phyloP scores from a whole-genome alignment of 2,113 vertebrate genomes.

The Nothocercus julius region DNA sequence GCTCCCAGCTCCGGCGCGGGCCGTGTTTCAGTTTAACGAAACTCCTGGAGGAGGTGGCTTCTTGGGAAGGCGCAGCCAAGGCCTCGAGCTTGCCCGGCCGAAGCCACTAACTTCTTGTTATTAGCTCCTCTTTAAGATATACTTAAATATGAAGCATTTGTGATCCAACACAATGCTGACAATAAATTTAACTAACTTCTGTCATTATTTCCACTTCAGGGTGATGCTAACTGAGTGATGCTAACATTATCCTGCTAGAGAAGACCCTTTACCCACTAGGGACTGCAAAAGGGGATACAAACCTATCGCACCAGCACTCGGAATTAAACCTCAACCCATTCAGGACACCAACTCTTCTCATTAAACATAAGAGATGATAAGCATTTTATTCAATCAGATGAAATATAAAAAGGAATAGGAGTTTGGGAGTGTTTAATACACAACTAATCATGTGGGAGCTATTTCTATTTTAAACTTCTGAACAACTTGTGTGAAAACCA shows the following conservation, averaged over 20 bases:
- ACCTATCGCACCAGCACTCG: accelerated
- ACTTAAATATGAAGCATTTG: not conserved
- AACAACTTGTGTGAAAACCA: not conserved
- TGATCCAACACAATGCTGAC: not conserved
- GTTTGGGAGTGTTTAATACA: not conserved
- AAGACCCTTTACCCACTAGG: not conserved
- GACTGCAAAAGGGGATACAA: not conserved
- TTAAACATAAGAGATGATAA: not conserved
- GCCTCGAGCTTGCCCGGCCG: not conserved
- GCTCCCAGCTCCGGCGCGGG: slow-evolving; percentile 65
- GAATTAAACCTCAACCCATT: not conserved
- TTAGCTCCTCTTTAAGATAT: slow-evolving; percentile 10
- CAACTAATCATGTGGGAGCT: not conserved
- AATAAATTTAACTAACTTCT: not conserved
- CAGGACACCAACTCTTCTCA: not conserved
- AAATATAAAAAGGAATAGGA: not conserved
- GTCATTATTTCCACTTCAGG: not conserved
- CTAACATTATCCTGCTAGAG: not conserved
- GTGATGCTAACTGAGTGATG: not conserved
- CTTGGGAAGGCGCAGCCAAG: not conserved
- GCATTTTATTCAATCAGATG: not conserved
- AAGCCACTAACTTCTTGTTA: slow-evolving; percentile 24
- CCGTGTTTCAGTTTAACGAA: slow-evolving; percentile 61
- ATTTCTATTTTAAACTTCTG: not conserved
- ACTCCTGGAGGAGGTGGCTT: slow-evolving; percentile 27